Evolutionary conservation across 2,113 vertebrate genomes (phyloP), one percentile per base, ranked within the genome.

Genomic region (Dasyurus viverrinus): DNA sequence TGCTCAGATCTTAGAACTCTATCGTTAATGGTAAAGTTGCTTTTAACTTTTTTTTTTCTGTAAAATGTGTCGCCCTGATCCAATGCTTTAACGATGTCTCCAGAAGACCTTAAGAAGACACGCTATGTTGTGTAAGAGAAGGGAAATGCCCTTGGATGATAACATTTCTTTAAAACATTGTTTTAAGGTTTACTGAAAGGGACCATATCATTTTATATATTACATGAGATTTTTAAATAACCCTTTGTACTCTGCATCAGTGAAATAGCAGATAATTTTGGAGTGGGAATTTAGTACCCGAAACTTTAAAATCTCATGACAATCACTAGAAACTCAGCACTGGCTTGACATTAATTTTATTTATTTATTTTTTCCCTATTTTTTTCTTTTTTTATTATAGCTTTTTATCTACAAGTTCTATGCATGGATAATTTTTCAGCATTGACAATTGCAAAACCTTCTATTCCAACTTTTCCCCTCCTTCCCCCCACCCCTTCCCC

Each of bases 181-280:
- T 96, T 97, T 97, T 98, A 94, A 94, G 93, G 92, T 54, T 47
- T 92, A 48, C 48, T 90, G 57, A 96, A 90, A 89, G 92, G 26
- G 96, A 91, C 53, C 90, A 92, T 97, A 96, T 94, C 96, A 97
- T 92, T 97, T 98, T 95, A 95, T 96, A 89, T 94, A 94, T 95
- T 98, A 95, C 96, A 54, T 93, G 89, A 89, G 47, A 94, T 98
- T 95, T 90, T n/a, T 97, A 95, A 96, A 98, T 96, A 96, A 97
- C 94, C 95, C 92, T 96, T 97, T 47, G 42, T 95, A 42, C 90
- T 95, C 53, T 95, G 93, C 91, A 60, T 93, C 53, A 23, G 54
- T 94, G 26, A 25, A 89, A 84, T 68, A 68, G 47, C 53, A 93
- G 97, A 95, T 95, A 97, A 57, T 96, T 98, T 97, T 96, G 48